Conservation (phyloP, 1,140 invertebrate genomes). For the Melanaphis sacchari region DNA sequence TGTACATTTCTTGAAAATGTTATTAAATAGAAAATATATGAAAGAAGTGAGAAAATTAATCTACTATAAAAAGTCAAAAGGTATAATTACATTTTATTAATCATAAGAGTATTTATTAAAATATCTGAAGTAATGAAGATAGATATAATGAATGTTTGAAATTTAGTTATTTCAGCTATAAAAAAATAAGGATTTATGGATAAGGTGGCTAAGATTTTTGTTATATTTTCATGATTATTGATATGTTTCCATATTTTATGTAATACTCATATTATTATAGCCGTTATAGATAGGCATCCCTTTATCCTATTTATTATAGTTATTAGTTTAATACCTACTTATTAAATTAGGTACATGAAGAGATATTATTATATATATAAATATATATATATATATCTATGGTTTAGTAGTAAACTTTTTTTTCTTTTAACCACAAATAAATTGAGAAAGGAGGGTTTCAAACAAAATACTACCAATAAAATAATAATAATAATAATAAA, state of each 20-base stretch:
- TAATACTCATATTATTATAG: background rate
- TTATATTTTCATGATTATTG: background rate
- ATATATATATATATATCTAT: conserved; percentile 14
- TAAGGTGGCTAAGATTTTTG: background rate
- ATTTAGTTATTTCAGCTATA: background rate
- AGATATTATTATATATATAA: conserved; percentile 1
- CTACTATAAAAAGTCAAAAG: background rate
- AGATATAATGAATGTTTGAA: background rate
- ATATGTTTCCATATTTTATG: background rate
- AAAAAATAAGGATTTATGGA: background rate
- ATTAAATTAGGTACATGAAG: background rate
- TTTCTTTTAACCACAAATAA: conserved; percentile 56
- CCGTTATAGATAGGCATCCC: background rate
- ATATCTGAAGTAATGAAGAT: background rate
- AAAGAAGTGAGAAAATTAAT: background rate
- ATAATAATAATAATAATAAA: background rate
- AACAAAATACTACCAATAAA: conserved; percentile 10
- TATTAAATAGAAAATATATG: background rate
- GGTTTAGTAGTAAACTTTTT: conserved; percentile 41
- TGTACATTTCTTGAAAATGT: background rate
- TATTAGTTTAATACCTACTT: background rate
- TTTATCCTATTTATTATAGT: background rate
- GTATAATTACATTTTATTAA: background rate
- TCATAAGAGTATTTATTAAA: background rate
- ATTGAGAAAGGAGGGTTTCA: background rate